Base-by-base conservation (phyloP, 2,113 vertebrate species). In the Condylura cristata region DNA sequence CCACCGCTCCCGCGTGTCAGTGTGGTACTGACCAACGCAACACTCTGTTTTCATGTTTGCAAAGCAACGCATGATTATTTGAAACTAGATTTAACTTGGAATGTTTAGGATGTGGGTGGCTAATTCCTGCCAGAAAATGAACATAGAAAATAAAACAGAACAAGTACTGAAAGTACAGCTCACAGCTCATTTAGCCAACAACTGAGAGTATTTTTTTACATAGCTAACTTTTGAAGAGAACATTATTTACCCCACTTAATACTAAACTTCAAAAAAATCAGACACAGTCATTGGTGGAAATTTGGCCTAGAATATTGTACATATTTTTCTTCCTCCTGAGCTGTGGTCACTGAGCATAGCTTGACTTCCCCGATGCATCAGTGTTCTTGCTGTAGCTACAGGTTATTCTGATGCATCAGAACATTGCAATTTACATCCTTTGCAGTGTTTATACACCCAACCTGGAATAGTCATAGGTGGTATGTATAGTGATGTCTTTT, bases 41-140 rank as follows among this genome's bases (percentile, higher is more conserved):
- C n/a, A n/a, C n/a, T n/a, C n/a, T n/a, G n/a, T 89, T 93, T 95
- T 96, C 56, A 4, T 84, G 96, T 96, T 93, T 95, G 89, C 51
- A 94, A 93, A 96, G 74, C 63, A 90, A 56, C 34, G 82, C 46
- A 0, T 79, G 78, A 92, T 92, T 90, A 82, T 91, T 70, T 30
- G 79, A 83, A 95, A 93, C 16, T 86, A 79, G 78, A 75, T 80
- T 71, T 96, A n/a, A 96, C 76, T 88, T 22, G 78, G 46, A 90
- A 93, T 93, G 82, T 87, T 95, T 89, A 68, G 72, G 34, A 75
- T 24, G 96, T 97, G 96, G 95, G 96, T 95, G 95, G 96, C 71
- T 93, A 92, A 92, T 95, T 95, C 89, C 95, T 92, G 88, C 78
- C 95, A 94, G 84, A 53, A 86, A 92, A 51, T 37, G 58, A 97